phyloP scores from a whole-genome alignment of 2,113 vertebrate genomes.

The Delphinapterus leucas region DNA sequence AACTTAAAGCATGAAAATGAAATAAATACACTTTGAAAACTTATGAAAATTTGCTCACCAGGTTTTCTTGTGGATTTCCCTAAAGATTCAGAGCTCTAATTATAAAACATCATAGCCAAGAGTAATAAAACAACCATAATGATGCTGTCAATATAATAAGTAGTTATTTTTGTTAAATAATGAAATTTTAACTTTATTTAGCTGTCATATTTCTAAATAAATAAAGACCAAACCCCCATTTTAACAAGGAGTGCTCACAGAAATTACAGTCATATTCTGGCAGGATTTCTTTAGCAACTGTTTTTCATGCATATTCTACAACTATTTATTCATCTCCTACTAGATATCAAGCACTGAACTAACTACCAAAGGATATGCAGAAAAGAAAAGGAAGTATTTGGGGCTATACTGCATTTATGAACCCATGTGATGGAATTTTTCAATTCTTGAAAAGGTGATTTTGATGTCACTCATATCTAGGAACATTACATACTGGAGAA shows the following conservation, averaged over 20 bases:
- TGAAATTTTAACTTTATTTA: background rate
- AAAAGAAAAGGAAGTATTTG: background rate
- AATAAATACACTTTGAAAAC: conserved; percentile 7
- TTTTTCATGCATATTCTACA: background rate
- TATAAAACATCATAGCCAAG: background rate
- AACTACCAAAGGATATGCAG: background rate
- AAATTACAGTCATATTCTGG: background rate
- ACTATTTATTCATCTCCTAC: background rate
- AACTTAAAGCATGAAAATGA: background rate
- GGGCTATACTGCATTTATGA: background rate
- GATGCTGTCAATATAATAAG: background rate
- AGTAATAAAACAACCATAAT: background rate
- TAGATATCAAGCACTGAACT: background rate
- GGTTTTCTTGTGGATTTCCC: background rate
- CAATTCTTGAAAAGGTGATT: background rate
- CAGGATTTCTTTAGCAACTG: background rate
- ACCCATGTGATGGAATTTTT: background rate
- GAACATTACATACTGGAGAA: background rate
- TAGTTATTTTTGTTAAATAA: background rate
- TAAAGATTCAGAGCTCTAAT: conserved; percentile 7
- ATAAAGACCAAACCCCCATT: background rate
- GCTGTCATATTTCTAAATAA: background rate
- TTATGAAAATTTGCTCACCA: background rate
- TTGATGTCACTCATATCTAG: background rate
- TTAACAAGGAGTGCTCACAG: background rate